A percentile compares a stretch with the other conserved stretches of the same genome.
Evolutionary conservation across 1,140 invertebrate species (phyloP).

Genomic region (Ditylenchus dipsaci): DNA sequence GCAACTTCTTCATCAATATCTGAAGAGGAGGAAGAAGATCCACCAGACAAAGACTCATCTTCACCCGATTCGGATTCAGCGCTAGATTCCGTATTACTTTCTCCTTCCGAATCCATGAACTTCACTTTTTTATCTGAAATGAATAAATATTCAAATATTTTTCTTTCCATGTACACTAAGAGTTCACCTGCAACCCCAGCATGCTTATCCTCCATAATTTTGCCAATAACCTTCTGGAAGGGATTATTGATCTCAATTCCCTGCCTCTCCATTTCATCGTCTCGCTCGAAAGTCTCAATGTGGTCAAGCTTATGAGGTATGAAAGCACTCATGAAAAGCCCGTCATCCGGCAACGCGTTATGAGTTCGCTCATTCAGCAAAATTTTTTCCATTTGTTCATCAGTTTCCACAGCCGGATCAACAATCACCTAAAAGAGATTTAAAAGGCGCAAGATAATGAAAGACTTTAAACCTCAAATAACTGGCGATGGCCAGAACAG

Average conservation of each 20-base stretch:
- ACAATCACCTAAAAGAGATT: conserved; percentile 66
- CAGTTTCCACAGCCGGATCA: conserved; percentile 68
- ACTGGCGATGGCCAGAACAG: conserved; percentile 77
- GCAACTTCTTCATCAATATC: conserved; percentile 55
- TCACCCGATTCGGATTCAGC: background rate
- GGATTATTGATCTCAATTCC: conserved; percentile 66
- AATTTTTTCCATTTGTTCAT: conserved; percentile 66
- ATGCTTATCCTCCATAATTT: conserved; percentile 29
- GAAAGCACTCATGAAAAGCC: conserved; percentile 86
- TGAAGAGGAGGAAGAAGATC: background rate
- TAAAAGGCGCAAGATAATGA: background rate
- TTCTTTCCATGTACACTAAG: too few relatives aligned
- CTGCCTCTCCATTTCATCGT: conserved; percentile 74
- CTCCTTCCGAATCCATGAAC: background rate
- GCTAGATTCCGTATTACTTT: conserved; percentile 8
- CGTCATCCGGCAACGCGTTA: conserved; percentile 69
- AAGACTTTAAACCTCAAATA: conserved; percentile 83
- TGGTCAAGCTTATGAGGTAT: conserved; percentile 90
- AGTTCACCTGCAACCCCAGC: background rate
- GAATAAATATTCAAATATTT: too few relatives aligned
- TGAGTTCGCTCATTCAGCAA: conserved; percentile 64
- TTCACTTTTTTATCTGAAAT: background rate
- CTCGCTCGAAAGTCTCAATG: conserved; percentile 81
- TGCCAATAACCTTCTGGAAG: conserved; percentile 51
- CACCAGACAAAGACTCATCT: background rate